Evolutionary conservation across 1,140 invertebrate species (phyloP), one percentile per base, ranked within the genome.

Genomic region (Drosophila sulfurigaster): DNA sequence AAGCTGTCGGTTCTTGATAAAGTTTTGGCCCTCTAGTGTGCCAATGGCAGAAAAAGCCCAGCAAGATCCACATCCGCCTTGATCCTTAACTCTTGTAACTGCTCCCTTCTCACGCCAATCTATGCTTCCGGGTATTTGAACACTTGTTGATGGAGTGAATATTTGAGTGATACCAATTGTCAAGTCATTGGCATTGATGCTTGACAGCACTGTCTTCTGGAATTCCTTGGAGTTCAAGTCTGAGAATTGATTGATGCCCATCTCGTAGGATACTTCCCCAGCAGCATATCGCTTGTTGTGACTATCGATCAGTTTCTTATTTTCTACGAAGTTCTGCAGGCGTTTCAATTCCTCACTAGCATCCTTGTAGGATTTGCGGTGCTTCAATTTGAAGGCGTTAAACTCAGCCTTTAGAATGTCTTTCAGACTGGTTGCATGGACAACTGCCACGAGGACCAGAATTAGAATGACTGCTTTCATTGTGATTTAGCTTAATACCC

Each of bases 41-140:
- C 95, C 99, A 77, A 98, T 98, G 1, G 96, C 93, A 73, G 96
- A 96, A 93, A 99, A 99, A 69, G 97, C 95, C 98, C 98, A 99
- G 93, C 98, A 99, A 1, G 97, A 97, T 41, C 98, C 97, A 93
- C 98, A 99, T 81, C 5, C 20, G 1, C 73, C 96, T 94, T 99
- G 98, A 93, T 98, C 96, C 60, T 63, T 63, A n/a, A n/a, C n/a
- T n/a, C n/a, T n/a, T n/a, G n/a, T n/a, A n/a, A 63, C 60, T n/a
- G 60, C 60, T 2, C 60, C 60, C 5, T 38, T 35, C 5, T 15
- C 7, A 15, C 60, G 60, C 60, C 60, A 63, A 63, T 63, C 60
- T 2, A 63, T 11, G n/a, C 60, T 63, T 2, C 0, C 45, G 2
- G 60, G 32, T 6, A 41, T 51, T 5, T 7, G 2, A n/a, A 30